Evolutionary conservation across 2,113 vertebrate genomes (phyloP).

Genomic region (Chinchilla lanigera): DNA sequence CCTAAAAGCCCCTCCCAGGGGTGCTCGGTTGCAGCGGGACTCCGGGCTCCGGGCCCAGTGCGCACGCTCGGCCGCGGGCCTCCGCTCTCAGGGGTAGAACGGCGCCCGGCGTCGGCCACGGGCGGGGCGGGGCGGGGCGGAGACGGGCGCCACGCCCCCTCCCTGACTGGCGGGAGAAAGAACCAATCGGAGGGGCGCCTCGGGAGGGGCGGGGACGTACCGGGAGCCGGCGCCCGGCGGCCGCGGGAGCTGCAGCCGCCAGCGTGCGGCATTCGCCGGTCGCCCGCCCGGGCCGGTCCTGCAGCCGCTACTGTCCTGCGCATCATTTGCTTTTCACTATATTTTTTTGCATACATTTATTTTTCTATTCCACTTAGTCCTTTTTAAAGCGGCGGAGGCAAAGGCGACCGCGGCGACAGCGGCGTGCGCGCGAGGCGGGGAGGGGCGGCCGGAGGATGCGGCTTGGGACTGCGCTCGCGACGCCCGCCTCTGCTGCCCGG

Average conservation of each 20-base stretch:
- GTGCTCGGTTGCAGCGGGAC: neutral
- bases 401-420: constrained; percentile 17
- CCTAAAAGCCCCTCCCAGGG: no score
- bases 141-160: neutral
- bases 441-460: constrained; percentile 77
- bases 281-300: constrained; percentile 15
- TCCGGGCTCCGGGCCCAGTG: neutral
- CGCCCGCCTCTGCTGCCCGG: constrained; percentile 56
- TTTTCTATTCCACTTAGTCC: constrained; percentile 46
- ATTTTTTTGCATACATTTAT: constrained; percentile 20
- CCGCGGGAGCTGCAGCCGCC: constrained; percentile 43
- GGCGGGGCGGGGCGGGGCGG: neutral
- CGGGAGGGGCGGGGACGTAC: constrained; percentile 41
- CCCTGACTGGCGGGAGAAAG: constrained; percentile 49
- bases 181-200: constrained; percentile 32
- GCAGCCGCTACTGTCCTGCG: neutral
- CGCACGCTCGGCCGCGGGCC: neutral
- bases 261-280: constrained; percentile 68
- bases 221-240: neutral
- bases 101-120: neutral
- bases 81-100: neutral
- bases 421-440: constrained; percentile 57
- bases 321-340: neutral
- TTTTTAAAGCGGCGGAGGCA: constrained; percentile 56
- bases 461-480: constrained; percentile 60